Evolutionary conservation across 2,113 vertebrate genomes (phyloP), one percentile per base, ranked within the genome.

Genomic region (Aviceda subcristata): DNA sequence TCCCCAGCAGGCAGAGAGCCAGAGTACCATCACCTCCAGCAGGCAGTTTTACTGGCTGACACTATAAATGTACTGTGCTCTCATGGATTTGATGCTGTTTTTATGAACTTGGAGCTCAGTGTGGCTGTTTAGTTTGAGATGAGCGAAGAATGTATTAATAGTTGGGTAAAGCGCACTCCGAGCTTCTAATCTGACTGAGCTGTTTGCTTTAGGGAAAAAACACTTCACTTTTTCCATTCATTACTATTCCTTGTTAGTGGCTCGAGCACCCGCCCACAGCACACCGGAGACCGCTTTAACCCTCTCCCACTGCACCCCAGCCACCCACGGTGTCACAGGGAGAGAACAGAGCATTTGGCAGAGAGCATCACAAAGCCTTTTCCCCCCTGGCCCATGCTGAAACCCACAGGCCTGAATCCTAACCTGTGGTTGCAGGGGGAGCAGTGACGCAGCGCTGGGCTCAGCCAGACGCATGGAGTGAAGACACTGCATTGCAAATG

Each of bases 111-210:
- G 98, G 97, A 97, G 97, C 97, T 97, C 97, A 97, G 97, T 26
- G 94, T 72, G 86, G 97, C 98, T 98, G 98, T 98, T 98, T 98
- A 98, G 98, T 98, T 98, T 98, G 97, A 98, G 97, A 98, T 97
- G 98, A 98, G 98, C 93, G 82, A 88, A 97, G 98, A 98, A 98
- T 98, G 98, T 98, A 98, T 98, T 98, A 98, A 98, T 98, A 98
- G 98, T 97, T 97, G 97, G 98, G 98, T 97, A 97, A 98, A 98
- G 98, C 98, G 17, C 97, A 82, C 97, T 98, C 97, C 94, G 96
- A 96, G 94, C 97, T 98, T 97, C 96, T 98, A 97, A 98, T 98
- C 97, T 98, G 97, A 94, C 97, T 67, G 96, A 97, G 98, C 96
- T 97, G 97, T 98, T 98, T 98, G 98, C 97, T 94, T 96, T 96